phyloP scores from a whole-genome alignment of 1,140 invertebrate genomes.

The Drosophila melanica region DNA sequence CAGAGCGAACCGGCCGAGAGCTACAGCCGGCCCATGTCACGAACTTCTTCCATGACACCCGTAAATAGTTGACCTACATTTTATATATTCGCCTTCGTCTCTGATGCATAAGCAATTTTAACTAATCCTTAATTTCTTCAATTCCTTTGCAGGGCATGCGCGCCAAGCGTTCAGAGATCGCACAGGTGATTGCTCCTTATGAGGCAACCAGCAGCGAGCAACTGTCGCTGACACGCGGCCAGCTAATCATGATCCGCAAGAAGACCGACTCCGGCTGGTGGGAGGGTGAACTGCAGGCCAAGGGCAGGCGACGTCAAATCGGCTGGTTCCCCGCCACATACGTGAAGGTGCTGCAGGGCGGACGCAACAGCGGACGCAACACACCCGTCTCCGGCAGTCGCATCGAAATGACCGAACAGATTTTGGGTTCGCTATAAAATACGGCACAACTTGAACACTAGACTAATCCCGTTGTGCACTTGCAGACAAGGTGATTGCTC shows the following conservation, averaged over 20 bases:
- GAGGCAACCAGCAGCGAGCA: slow-evolving; percentile 95
- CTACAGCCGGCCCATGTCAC: slow-evolving; percentile 84
- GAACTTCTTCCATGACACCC: slow-evolving; percentile 84
- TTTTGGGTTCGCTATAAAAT: slow-evolving; percentile 79
- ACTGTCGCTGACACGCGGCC: slow-evolving; percentile 94
- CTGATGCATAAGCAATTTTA: not conserved
- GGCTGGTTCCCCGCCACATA: slow-evolving; percentile 99
- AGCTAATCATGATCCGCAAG: slow-evolving; percentile 97
- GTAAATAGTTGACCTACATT: slow-evolving; percentile 76
- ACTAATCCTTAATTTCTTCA: slow-evolving; percentile 1
- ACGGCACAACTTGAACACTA: not conserved
- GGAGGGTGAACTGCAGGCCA: slow-evolving; percentile 99
- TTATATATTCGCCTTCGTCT: slow-evolving; percentile 11
- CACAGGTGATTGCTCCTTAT: slow-evolving; percentile 94
- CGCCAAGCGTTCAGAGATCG: slow-evolving; percentile 93
- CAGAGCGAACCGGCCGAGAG: slow-evolving; percentile 80
- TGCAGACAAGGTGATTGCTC: slow-evolving; percentile 94
- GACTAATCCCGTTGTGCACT: slow-evolving; percentile 32
- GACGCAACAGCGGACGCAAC: slow-evolving; percentile 88
- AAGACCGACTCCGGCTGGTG: slow-evolving; percentile 99
- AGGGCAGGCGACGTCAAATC: slow-evolving; percentile 96
- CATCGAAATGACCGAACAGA: slow-evolving; percentile 85
- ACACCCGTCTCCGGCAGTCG: slow-evolving; percentile 87
- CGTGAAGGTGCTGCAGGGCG: slow-evolving; percentile 92
- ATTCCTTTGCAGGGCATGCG: slow-evolving; percentile 82